A percentile compares a stretch with the other conserved stretches of the same genome.
Conservation (phyloP, 2,888 invertebrate species). For the Eristalinus aeneus region DNA sequence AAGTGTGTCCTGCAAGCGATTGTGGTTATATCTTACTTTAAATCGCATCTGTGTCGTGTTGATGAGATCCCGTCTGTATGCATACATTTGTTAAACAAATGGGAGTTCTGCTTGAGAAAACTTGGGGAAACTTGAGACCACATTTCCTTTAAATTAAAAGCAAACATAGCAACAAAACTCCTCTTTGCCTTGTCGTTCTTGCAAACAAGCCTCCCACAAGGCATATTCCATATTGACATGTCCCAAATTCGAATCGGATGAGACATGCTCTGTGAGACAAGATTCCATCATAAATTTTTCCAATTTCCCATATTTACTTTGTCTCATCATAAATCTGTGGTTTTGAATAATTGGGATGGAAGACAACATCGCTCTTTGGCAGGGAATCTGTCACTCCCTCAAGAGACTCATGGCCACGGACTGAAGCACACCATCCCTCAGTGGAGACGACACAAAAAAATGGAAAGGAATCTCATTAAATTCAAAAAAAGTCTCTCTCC, state of each 20-base stretch:
- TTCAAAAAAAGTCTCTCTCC: conserved; percentile 28
- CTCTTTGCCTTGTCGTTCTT: background rate
- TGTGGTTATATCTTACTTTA: background rate
- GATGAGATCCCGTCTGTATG: background rate
- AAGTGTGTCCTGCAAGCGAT: background rate
- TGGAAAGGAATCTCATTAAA: conserved; percentile 52
- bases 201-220: conserved; percentile 20
- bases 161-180: conserved; percentile 40
- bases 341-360: conserved; percentile 65
- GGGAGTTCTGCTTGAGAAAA: background rate
- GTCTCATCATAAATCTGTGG: conserved; percentile 62
- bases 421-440: background rate
- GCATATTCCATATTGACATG: conserved; percentile 50
- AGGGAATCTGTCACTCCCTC: conserved; percentile 45
- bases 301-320: conserved; percentile 65
- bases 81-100: background rate
- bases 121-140: conserved; percentile 22
- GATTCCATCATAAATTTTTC: conserved; percentile 49
- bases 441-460: conserved; percentile 8
- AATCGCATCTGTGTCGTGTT: conserved; percentile 1
- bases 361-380: conserved; percentile 44
- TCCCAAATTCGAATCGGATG: conserved; percentile 60
- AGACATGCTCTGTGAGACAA: conserved; percentile 12
- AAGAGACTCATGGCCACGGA: background rate
- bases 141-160: conserved; percentile 56